Conservation (phyloP, 2,113 vertebrate genomes). For the Anoplopoma fimbria region DNA sequence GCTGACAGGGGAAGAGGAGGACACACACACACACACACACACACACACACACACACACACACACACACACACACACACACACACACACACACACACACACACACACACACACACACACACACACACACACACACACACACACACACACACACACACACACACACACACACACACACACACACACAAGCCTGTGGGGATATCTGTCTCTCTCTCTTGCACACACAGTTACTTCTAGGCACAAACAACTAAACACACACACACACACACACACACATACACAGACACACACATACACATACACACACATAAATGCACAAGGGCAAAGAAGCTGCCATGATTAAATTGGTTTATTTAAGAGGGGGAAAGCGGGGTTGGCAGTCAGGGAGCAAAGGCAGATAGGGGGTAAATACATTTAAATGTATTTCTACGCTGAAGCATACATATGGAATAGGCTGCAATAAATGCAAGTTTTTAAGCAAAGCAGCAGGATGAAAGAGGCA, state of each 20-base stretch:
- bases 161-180: not conserved
- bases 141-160: constrained; percentile 47
- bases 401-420: constrained; percentile 72
- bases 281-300: constrained; percentile 20
- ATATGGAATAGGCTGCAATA: constrained; percentile 13
- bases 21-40: constrained; percentile 43
- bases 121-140: no score
- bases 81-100: constrained; percentile 34
- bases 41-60: constrained; percentile 43
- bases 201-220: not conserved
- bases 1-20: constrained; percentile 51
- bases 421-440: constrained; percentile 56
- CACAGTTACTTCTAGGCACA: not conserved
- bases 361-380: constrained; percentile 55
- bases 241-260: constrained; percentile 32
- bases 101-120: constrained; percentile 7
- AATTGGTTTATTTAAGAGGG: constrained; percentile 76
- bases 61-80: constrained; percentile 39
- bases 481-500: constrained; percentile 7
- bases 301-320: constrained; percentile 54
- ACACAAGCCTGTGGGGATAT: constrained; percentile 53
- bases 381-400: constrained; percentile 68
- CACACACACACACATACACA: constrained; percentile 30
- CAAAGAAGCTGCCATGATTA: constrained; percentile 71
- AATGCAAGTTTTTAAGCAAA: constrained; percentile 16